These are phyloP conservation scores for Nematolebias whitei DNA, from an alignment of 2,113 vertebrate species.

Conservation along the genomic window DNA sequence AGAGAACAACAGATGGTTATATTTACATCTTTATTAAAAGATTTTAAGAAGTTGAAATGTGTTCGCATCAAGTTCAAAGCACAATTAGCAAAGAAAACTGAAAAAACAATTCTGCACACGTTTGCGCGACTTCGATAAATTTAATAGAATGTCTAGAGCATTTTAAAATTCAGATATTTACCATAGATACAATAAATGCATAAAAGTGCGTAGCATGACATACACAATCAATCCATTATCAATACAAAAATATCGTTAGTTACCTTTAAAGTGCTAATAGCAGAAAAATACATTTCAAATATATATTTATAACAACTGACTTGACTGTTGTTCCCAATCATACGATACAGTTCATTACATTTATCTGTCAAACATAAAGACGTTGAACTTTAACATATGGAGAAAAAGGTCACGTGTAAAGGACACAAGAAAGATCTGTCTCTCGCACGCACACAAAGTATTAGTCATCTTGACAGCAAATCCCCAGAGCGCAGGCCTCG, in stretches of 20 bases:
- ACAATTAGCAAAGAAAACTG: neutral
- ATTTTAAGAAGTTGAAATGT: neutral
- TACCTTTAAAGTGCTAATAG: too few relatives aligned
- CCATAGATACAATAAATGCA: neutral
- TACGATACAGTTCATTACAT: neutral
- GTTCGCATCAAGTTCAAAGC: neutral
- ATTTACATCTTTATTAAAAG: neutral
- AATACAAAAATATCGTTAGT: too few relatives aligned
- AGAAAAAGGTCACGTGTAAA: neutral
- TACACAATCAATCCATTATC: too few relatives aligned
- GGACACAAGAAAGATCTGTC: neutral
- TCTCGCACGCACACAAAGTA: neutral
- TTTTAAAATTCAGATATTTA: neutral
- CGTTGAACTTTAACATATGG: neutral
- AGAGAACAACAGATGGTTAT: neutral
- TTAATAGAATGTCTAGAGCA: neutral
- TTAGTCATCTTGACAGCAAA: constrained; percentile 12
- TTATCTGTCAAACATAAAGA: neutral
- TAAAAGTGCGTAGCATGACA: too few relatives aligned
- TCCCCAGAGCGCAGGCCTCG: constrained; percentile 2
- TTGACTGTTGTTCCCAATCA: neutral
- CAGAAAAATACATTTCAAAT: too few relatives aligned
- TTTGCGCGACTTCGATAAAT: neutral
- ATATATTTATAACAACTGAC: neutral
- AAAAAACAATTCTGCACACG: neutral